Conservation (phyloP, 2,113 vertebrate genomes). For the Hystrix brachyura region DNA sequence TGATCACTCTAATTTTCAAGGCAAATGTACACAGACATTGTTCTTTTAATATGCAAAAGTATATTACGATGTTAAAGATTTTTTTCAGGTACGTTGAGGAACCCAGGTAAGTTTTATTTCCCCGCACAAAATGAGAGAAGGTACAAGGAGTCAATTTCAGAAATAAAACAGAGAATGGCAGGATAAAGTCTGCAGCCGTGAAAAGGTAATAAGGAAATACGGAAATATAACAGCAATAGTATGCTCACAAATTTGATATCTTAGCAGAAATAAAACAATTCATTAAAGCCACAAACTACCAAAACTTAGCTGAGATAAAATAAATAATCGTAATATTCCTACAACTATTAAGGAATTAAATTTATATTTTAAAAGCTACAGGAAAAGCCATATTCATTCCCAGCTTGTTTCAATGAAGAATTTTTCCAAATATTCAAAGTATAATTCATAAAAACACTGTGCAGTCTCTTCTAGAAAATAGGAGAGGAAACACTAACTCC, state of each 20-base stretch:
- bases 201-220: background rate
- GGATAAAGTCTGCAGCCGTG: background rate
- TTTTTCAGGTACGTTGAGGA: background rate
- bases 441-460: background rate
- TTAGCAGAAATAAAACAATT: background rate
- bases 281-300: background rate
- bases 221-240: background rate
- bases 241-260: background rate
- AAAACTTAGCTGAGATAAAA: background rate
- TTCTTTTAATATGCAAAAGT: background rate
- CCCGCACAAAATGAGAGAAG: background rate
- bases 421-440: slow-evolving; percentile 1
- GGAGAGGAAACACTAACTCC: background rate
- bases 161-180: background rate
- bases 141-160: background rate
- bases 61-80: background rate
- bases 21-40: background rate
- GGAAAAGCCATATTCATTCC: background rate
- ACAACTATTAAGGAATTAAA: background rate
- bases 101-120: background rate
- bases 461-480: background rate
- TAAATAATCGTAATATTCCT: background rate
- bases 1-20: background rate
- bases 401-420: background rate
- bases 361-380: slow-evolving; percentile 22